These are phyloP conservation scores for Cephalopterus ornatus DNA, from an alignment of 2,113 vertebrate genomes.

Conservation along the genomic window DNA sequence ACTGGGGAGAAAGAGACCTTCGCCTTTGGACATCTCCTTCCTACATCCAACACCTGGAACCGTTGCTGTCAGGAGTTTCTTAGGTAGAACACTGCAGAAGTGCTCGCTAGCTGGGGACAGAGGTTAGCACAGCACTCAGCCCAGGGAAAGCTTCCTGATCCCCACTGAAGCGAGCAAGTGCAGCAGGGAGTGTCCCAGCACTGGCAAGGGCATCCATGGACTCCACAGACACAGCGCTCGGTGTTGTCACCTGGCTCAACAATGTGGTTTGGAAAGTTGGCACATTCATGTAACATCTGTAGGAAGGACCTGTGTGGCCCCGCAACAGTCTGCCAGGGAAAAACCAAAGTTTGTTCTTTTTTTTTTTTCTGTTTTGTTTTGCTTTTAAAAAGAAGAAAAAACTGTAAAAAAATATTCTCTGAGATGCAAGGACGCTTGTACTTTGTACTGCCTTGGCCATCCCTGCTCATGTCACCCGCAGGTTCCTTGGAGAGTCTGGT, in stretches of 20 bases:
- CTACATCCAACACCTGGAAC: background rate
- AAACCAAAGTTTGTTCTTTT: background rate
- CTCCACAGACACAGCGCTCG: background rate
- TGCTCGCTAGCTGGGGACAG: background rate
- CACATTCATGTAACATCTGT: conserved; percentile 15
- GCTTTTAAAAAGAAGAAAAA: conserved; percentile 36
- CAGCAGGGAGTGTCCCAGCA: background rate
- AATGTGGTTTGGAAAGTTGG: conserved; percentile 23
- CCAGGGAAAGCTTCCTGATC: background rate
- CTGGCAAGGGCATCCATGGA: background rate
- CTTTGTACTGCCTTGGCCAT: conserved; percentile 45
- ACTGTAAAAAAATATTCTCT: conserved; percentile 68
- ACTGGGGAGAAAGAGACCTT: background rate
- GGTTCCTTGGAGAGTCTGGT: conserved; percentile 11
- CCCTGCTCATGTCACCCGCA: background rate
- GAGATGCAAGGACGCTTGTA: conserved; percentile 54
- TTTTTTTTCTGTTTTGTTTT: background rate
- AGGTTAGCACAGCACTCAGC: background rate
- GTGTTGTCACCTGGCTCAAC: background rate
- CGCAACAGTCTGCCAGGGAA: conserved; percentile 8
- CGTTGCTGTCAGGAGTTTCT: background rate
- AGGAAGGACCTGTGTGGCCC: background rate
- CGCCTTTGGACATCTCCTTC: background rate
- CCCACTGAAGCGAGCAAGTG: background rate
- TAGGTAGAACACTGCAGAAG: background rate